phyloP scores from a whole-genome alignment of 1,140 invertebrate species.

The Drosophila nebulosa region DNA sequence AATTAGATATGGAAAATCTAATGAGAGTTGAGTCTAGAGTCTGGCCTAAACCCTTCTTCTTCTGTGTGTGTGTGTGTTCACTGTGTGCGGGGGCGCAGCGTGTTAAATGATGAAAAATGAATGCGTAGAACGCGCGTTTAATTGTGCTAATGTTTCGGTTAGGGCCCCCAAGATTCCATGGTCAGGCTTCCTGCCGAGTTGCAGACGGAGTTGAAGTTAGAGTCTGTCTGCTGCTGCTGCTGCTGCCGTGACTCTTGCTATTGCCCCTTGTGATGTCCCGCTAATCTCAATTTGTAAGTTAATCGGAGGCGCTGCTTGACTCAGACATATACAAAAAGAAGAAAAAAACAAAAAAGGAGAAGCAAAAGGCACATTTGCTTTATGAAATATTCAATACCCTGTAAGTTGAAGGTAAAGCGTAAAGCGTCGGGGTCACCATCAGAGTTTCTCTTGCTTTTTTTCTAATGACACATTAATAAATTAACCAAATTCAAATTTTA shows the following conservation, averaged over 20 bases:
- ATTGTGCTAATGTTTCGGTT: constrained; percentile 73
- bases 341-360: constrained; percentile 30
- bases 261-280: constrained; percentile 66
- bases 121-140: constrained; percentile 75
- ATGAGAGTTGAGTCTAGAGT: constrained; percentile 48
- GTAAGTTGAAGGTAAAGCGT: not conserved
- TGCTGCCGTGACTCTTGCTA: constrained; percentile 26
- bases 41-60: constrained; percentile 42
- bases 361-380: constrained; percentile 12
- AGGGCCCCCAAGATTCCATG: constrained; percentile 13
- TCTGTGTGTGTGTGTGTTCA: not conserved
- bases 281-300: constrained; percentile 79
- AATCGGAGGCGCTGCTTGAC: constrained; percentile 75
- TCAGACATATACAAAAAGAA: constrained; percentile 24
- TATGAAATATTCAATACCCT: constrained; percentile 14
- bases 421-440: no score
- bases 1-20: constrained; percentile 78
- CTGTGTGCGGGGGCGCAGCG: constrained; percentile 67
- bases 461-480: no score
- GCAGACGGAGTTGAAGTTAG: constrained; percentile 1
- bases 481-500: no score
- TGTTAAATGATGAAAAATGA: constrained; percentile 80
- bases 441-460: no score
- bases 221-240: constrained; percentile 6
- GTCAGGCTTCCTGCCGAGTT: constrained; percentile 3